Evolutionary conservation across 2,797 vertebrate genomes (phyloP).

Genomic region (Anas bahamensis): DNA sequence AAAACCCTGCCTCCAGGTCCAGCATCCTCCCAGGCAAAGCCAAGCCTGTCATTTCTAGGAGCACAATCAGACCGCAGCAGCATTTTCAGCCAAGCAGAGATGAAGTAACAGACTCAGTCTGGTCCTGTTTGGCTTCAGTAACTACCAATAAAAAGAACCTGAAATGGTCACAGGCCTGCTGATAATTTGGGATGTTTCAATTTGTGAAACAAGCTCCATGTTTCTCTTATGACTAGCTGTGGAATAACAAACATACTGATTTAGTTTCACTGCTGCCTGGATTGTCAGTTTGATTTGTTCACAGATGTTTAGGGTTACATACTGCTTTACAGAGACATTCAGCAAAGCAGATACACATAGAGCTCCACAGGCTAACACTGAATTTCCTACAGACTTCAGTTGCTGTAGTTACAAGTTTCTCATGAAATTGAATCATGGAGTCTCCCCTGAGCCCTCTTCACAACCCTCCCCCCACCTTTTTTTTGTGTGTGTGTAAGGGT

Average conservation of each 20-base stretch:
- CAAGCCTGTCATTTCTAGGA: constrained; percentile 8
- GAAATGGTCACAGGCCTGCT: neutral
- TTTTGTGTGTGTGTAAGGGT: too few relatives aligned
- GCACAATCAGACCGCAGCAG: neutral
- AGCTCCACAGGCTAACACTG: neutral
- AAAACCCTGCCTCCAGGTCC: neutral
- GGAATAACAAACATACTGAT: constrained; percentile 43
- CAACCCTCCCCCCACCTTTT: too few relatives aligned
- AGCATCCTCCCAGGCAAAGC: neutral
- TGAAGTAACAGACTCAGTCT: constrained; percentile 6
- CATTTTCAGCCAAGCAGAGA: constrained; percentile 9
- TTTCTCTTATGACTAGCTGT: constrained; percentile 27
- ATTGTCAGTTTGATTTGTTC: constrained; percentile 50
- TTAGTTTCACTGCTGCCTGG: constrained; percentile 40
- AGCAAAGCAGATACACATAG: constrained; percentile 8
- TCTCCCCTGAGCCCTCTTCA: neutral
- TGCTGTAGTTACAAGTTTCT: neutral
- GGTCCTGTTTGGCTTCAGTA: constrained; percentile 12
- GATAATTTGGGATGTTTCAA: constrained; percentile 44
- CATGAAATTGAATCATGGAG: neutral
- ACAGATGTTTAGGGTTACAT: constrained; percentile 30
- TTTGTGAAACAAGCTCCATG: constrained; percentile 24
- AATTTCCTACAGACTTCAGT: neutral
- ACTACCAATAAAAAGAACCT: neutral
- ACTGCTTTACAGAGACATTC: neutral